phyloP scores from a whole-genome alignment of 2,797 vertebrate genomes.

The Falco columbarius region DNA sequence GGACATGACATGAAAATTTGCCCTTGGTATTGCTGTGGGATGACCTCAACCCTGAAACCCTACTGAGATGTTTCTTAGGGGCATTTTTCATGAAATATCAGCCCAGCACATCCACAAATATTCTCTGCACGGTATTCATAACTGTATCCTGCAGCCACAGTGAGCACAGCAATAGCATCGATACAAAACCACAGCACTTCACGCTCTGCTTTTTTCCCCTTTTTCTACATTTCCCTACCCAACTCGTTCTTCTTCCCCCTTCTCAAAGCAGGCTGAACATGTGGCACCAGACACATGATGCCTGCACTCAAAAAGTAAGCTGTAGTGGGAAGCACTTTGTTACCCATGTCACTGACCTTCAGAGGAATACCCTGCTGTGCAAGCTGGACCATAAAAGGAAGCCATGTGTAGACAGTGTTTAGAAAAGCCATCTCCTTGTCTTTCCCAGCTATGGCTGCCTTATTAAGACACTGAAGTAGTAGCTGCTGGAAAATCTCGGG shows the following conservation, averaged over 20 bases:
- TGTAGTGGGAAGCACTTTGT: constrained; percentile 16
- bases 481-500: constrained; percentile 42
- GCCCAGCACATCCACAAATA: neutral
- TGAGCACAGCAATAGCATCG: neutral
- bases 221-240: neutral
- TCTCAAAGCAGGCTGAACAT: neutral
- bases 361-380: constrained; percentile 64
- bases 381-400: constrained; percentile 66
- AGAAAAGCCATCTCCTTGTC: constrained; percentile 46
- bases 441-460: constrained; percentile 43
- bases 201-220: neutral
- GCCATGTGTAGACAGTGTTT: constrained; percentile 36
- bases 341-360: constrained; percentile 5
- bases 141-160: neutral
- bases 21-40: neutral
- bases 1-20: neutral
- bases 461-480: constrained; percentile 55
- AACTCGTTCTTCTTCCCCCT: neutral
- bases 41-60: neutral
- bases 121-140: neutral
- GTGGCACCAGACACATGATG: neutral
- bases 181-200: neutral
- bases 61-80: neutral
- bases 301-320: neutral
- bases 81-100: neutral